These are phyloP conservation scores for Enteromius viviparus DNA, from an alignment of 2,797 vertebrate genomes.

Conservation along the genomic window DNA sequence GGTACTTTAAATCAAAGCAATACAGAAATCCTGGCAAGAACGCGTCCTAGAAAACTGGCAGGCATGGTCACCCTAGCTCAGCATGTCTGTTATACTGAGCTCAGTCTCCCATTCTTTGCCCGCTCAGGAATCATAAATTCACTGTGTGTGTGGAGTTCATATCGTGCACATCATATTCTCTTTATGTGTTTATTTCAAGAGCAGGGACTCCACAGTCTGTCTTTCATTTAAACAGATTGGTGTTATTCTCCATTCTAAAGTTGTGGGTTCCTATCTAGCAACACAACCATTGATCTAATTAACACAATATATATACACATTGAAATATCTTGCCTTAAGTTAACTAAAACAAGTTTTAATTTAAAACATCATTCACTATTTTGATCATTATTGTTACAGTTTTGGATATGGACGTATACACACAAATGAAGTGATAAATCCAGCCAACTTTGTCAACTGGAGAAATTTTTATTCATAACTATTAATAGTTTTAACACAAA, in stretches of 20 bases:
- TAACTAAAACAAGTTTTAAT: too few species aligned
- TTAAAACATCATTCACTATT: neutral
- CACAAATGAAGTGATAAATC: neutral
- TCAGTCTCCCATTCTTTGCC: slow-evolving; percentile 48
- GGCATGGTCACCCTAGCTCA: neutral
- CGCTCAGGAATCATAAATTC: slow-evolving; percentile 69
- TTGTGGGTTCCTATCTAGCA: too few species aligned
- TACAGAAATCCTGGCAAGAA: too few species aligned
- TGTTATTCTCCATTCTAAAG: neutral
- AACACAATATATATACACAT: too few species aligned
- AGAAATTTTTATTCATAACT: neutral
- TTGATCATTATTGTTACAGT: neutral
- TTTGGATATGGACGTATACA: neutral
- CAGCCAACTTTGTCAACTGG: neutral
- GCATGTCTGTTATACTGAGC: slow-evolving; percentile 34
- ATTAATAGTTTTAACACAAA: neutral
- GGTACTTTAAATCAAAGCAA: too few species aligned
- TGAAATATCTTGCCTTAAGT: too few species aligned
- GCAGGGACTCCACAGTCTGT: neutral
- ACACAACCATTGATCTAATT: too few species aligned
- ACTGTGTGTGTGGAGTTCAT: slow-evolving; percentile 65
- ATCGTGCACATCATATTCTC: slow-evolving; percentile 48
- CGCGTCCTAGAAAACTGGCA: too few species aligned
- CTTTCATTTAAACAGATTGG: neutral
- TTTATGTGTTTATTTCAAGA: slow-evolving; percentile 45